phyloP scores from a whole-genome alignment of 2,888 invertebrate species.

The Microplitis deprimator region DNA sequence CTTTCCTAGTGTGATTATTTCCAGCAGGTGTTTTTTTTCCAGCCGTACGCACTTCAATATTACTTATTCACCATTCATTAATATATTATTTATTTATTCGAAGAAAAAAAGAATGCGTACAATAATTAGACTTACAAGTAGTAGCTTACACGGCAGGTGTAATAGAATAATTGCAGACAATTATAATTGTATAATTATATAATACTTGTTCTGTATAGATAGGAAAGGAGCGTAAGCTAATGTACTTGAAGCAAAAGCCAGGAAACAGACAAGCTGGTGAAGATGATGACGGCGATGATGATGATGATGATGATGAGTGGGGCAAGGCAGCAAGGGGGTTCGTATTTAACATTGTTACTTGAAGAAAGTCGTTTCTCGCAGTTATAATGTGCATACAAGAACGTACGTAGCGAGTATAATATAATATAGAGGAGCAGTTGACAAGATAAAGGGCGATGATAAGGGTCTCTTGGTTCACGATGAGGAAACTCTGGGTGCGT shows the following conservation, averaged over 20 bases:
- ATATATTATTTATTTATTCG: background rate
- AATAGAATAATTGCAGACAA: conserved; percentile 11
- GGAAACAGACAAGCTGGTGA: background rate
- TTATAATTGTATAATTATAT: conserved; percentile 22
- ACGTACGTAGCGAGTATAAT: conserved; percentile 51
- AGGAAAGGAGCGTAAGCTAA: background rate
- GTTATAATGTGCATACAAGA: conserved; percentile 3
- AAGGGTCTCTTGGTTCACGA: conserved; percentile 55
- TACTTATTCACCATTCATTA: background rate
- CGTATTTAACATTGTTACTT: conserved; percentile 30
- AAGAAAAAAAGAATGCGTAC: background rate
- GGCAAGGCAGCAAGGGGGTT: conserved; percentile 27
- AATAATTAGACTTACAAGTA: background rate
- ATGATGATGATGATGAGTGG: conserved; percentile 16
- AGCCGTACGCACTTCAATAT: background rate
- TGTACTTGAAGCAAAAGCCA: background rate
- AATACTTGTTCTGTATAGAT: background rate
- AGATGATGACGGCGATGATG: conserved; percentile 14
- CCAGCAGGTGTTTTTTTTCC: background rate
- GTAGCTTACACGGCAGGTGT: conserved; percentile 16
- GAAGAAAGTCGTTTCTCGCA: background rate
- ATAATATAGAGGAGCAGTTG: conserved; percentile 63
- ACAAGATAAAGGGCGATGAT: conserved; percentile 69
- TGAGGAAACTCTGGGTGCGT: conserved; percentile 61
- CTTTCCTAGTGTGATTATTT: background rate